Percentiles rank a stretch among this genome's conserved stretches.
Conservation (phyloP, 1,140 invertebrate genomes). For the Cecropterus lyciades region DNA sequence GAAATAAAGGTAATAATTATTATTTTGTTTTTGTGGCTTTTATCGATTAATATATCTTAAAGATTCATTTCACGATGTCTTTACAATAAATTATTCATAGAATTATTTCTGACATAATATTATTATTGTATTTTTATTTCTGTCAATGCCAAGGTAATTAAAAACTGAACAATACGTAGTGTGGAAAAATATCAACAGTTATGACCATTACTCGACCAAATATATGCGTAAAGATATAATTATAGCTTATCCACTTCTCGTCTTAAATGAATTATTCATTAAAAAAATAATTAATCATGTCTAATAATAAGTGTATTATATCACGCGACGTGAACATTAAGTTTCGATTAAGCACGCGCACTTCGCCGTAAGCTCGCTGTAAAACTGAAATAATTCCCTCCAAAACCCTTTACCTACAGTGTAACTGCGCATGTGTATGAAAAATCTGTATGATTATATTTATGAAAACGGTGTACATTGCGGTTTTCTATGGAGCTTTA, state of each 20-base stretch:
- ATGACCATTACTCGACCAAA: not conserved
- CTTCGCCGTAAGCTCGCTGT: slow-evolving; percentile 40
- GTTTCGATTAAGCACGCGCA: not conserved
- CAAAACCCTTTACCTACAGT: slow-evolving; percentile 42
- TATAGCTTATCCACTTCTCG: not conserved
- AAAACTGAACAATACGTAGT: too few relatives aligned
- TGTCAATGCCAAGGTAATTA: too few relatives aligned
- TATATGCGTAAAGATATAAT: too few relatives aligned
- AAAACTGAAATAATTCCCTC: slow-evolving; percentile 50
- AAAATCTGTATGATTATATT: not conserved
- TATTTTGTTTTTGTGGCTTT: too few relatives aligned
- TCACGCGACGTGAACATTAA: slow-evolving; percentile 12
- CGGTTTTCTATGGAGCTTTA: not conserved
- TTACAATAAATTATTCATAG: too few relatives aligned
- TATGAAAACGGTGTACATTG: slow-evolving; percentile 10
- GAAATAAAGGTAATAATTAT: too few relatives aligned
- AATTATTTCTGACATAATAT: too few relatives aligned
- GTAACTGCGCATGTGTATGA: slow-evolving; percentile 55
- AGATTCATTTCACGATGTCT: too few relatives aligned
- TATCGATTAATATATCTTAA: too few relatives aligned
- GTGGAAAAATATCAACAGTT: not conserved
- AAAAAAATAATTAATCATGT: slow-evolving; percentile 7
- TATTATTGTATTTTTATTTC: too few relatives aligned
- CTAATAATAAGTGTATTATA: slow-evolving; percentile 2
- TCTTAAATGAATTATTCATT: slow-evolving; percentile 1